Conservation (phyloP, 2,888 invertebrate genomes). For the Dilophus febrilis region DNA sequence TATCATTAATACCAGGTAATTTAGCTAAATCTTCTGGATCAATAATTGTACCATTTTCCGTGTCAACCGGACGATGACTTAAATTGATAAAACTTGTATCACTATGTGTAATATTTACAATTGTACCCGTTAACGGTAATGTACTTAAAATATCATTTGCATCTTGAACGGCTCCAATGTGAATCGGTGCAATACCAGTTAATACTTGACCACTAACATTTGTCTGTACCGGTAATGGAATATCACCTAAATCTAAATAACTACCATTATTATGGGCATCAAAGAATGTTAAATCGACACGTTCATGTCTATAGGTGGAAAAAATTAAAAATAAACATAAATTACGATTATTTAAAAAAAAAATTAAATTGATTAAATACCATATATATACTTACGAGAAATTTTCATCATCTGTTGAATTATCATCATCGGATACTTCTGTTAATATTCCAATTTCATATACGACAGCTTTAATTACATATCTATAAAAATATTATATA, state of each 20-base stretch:
- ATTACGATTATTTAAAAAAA: neutral
- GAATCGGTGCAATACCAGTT: slow-evolving; percentile 34
- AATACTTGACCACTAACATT: slow-evolving; percentile 35
- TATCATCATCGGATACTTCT: slow-evolving; percentile 31
- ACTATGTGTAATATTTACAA: slow-evolving; percentile 29
- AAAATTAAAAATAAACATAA: neutral
- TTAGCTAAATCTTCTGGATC: slow-evolving; percentile 6
- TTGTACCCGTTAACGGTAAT: slow-evolving; percentile 27
- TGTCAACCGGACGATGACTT: slow-evolving; percentile 10
- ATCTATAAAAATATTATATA: slow-evolving; percentile 29
- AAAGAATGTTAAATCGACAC: slow-evolving; percentile 36
- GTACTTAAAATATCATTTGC: slow-evolving; percentile 23
- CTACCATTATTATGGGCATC: slow-evolving; percentile 31
- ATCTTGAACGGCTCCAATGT: slow-evolving; percentile 30
- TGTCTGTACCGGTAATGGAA: slow-evolving; percentile 36
- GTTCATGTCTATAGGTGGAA: slow-evolving; percentile 29
- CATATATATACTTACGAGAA: slow-evolving; percentile 5
- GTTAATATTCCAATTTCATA: slow-evolving; percentile 43
- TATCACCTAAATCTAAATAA: slow-evolving; percentile 33
- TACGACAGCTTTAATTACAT: slow-evolving; percentile 38
- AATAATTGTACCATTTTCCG: slow-evolving; percentile 16
- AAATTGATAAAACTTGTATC: slow-evolving; percentile 27
- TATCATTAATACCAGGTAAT: slow-evolving; percentile 7
- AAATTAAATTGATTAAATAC: no score
- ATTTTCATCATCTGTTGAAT: slow-evolving; percentile 26